Evolutionary conservation across 2,888 invertebrate species (phyloP).

Genomic region (Ectobius pallidus): DNA sequence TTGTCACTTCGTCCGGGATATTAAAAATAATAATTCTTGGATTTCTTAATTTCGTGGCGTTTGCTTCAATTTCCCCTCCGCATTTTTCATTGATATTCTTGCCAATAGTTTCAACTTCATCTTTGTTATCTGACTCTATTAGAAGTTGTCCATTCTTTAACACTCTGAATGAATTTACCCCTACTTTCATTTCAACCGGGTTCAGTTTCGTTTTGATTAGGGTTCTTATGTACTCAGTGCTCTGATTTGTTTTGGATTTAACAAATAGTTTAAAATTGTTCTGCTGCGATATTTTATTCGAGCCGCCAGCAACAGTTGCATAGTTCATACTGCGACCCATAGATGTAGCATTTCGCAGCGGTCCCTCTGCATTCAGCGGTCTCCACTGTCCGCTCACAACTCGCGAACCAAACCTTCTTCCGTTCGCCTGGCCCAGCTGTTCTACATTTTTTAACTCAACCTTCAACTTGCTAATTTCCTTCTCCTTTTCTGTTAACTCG

Average conservation of each 20-base stretch:
- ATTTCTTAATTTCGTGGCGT: background rate
- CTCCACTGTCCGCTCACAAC: no score
- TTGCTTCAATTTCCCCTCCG: background rate
- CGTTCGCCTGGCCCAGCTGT: no score
- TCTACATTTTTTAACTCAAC: no score
- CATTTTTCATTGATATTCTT: background rate
- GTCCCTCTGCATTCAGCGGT: no score
- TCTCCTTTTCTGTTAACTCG: background rate
- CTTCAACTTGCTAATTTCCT: background rate
- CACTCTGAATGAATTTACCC: background rate
- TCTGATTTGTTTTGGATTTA: background rate
- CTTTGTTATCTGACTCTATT: background rate
- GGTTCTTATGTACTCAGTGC: background rate
- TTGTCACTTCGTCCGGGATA: background rate
- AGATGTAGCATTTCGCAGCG: no score
- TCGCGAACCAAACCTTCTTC: no score
- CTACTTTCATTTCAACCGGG: background rate
- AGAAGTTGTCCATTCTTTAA: background rate
- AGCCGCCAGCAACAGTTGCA: no score
- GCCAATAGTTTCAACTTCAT: background rate
- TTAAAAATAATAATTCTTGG: background rate
- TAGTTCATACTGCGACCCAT: no score
- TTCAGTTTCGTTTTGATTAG: background rate
- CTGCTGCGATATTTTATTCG: no score
- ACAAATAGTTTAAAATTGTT: background rate